Percentiles rank a stretch among this genome's conserved stretches.
Conservation (phyloP, 2,888 invertebrate species). For the Tupiocoris notatus region DNA sequence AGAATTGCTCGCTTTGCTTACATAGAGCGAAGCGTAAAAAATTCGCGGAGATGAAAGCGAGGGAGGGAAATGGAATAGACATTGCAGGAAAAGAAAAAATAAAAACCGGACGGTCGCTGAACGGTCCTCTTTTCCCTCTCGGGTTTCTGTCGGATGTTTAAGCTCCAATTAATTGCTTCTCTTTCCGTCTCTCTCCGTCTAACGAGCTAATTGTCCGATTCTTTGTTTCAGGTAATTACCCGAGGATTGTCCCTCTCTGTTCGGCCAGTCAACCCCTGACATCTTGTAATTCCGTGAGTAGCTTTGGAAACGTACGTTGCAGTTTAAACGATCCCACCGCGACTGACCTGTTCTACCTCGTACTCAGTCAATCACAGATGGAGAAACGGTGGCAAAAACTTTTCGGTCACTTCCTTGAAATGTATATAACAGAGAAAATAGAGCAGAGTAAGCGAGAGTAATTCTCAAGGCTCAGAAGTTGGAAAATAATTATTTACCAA, state of each 20-base stretch:
- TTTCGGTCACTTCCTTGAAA: too few relatives aligned
- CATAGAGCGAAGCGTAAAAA: background rate
- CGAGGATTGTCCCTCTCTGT: background rate
- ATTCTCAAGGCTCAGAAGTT: too few relatives aligned
- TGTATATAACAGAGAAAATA: too few relatives aligned
- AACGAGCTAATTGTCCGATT: slow-evolving; percentile 39
- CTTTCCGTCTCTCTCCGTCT: background rate
- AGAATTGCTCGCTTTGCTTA: background rate
- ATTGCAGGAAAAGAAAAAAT: background rate
- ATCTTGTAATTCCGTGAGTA: slow-evolving; percentile 32
- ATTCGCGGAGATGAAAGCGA: background rate
- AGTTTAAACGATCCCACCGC: background rate
- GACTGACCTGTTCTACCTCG: background rate
- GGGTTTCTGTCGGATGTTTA: slow-evolving; percentile 12
- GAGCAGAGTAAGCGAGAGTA: too few relatives aligned
- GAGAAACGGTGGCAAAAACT: too few relatives aligned
- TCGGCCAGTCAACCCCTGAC: slow-evolving; percentile 11
- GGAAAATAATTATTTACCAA: too few relatives aligned
- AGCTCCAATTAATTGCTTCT: slow-evolving; percentile 31
- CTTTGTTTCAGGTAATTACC: slow-evolving; percentile 40
- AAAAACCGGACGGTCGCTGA: background rate
- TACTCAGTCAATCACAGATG: background rate
- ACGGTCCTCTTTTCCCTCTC: slow-evolving; percentile 4
- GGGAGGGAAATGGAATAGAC: too few relatives aligned
- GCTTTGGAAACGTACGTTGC: background rate